Conservation (phyloP, 2,113 vertebrate species). For the Sinocyclocheilus grahami region DNA sequence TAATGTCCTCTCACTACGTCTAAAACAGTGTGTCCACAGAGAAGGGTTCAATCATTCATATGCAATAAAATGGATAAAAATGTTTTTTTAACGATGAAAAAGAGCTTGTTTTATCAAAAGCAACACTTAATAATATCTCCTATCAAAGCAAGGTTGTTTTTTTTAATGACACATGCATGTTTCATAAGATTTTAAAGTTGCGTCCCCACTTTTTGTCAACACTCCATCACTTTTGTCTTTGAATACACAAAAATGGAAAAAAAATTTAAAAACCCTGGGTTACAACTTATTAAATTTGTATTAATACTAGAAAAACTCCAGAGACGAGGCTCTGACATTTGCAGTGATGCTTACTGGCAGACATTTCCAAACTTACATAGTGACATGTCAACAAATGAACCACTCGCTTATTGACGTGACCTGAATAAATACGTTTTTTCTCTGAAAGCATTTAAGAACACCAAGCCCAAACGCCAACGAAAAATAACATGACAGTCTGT, state of each 20-base stretch:
- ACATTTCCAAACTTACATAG: neutral
- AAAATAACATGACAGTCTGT: neutral
- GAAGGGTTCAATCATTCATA: too few relatives aligned
- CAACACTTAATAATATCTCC: too few relatives aligned
- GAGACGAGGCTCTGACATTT: neutral
- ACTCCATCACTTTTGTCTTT: too few relatives aligned
- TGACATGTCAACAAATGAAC: conserved; percentile 9
- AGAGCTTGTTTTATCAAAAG: too few relatives aligned
- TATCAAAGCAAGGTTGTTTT: too few relatives aligned
- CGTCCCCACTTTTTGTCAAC: too few relatives aligned
- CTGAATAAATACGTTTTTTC: conserved; percentile 26
- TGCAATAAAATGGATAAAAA: too few relatives aligned
- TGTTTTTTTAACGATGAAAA: too few relatives aligned
- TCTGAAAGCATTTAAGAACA: neutral
- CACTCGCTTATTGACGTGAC: neutral
- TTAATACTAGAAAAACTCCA: neutral
- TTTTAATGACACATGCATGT: too few relatives aligned
- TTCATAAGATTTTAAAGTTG: too few relatives aligned
- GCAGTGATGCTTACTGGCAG: neutral
- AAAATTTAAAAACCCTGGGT: neutral
- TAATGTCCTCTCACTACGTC: too few relatives aligned
- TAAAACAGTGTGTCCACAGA: too few relatives aligned
- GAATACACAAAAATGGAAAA: neutral
- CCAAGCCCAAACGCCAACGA: neutral
- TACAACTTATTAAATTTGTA: neutral